These are phyloP conservation scores for Suillia variegata DNA, from an alignment of 2,888 invertebrate genomes.

Conservation along the genomic window DNA sequence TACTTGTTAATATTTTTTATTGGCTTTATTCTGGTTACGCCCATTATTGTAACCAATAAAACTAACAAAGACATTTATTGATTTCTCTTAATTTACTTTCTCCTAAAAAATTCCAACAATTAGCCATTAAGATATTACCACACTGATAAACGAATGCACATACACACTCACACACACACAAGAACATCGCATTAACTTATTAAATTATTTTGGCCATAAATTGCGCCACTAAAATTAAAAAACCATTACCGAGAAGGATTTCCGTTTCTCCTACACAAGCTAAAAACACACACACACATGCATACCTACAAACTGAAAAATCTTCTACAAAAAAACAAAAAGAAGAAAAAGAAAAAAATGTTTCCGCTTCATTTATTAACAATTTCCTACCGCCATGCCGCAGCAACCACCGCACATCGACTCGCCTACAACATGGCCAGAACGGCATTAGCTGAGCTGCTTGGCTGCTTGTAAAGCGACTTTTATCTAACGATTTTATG, in stretches of 20 bases:
- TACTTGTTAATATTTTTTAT: too few relatives aligned
- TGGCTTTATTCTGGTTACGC: too few relatives aligned
- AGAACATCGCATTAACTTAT: not conserved
- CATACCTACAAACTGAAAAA: not conserved
- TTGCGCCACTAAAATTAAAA: conserved; percentile 50
- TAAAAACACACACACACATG: not conserved
- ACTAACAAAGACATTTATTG: too few relatives aligned
- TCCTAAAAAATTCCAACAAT: too few relatives aligned
- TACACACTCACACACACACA: too few relatives aligned
- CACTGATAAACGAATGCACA: too few relatives aligned
- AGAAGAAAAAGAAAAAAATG: conserved; percentile 28
- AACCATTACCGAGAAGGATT: conserved; percentile 47
- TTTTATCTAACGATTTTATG: conserved; percentile 40
- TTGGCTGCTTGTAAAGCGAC: conserved; percentile 22
- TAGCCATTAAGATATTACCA: too few relatives aligned
- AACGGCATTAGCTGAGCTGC: not conserved
- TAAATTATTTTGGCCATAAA: not conserved
- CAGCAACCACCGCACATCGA: conserved; percentile 20
- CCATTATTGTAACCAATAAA: too few relatives aligned
- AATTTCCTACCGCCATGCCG: conserved; percentile 34
- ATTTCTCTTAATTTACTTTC: too few relatives aligned
- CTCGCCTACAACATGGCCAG: conserved; percentile 4
- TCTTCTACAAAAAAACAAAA: conserved; percentile 5
- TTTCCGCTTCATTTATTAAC: conserved; percentile 58
- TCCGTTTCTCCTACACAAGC: conserved; percentile 24